Evolutionary conservation across 1,140 invertebrate genomes (phyloP).

Genomic region (Drosophila pandora): DNA sequence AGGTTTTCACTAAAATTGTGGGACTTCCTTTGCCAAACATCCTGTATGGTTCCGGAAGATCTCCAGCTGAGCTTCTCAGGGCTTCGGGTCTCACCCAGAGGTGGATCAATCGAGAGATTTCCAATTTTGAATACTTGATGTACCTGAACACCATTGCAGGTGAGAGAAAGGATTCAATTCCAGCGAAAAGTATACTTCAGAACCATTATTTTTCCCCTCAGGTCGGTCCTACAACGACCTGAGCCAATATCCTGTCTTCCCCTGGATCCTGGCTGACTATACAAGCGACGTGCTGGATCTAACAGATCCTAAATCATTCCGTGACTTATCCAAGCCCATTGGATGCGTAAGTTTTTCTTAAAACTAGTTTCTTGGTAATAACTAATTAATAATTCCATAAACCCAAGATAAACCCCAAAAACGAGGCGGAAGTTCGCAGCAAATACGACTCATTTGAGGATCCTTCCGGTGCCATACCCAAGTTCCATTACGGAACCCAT

Average conservation of each 20-base stretch:
- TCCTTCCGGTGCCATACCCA: slow-evolving; percentile 88
- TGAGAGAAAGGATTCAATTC: slow-evolving; percentile 7
- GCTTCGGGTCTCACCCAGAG: slow-evolving; percentile 87
- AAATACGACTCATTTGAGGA: slow-evolving; percentile 89
- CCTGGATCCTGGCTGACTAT: slow-evolving; percentile 91
- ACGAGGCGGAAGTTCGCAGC: slow-evolving; percentile 85
- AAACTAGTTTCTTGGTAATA: no score
- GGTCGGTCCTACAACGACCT: slow-evolving; percentile 91
- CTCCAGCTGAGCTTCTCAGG: slow-evolving; percentile 87
- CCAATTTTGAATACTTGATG: slow-evolving; percentile 89
- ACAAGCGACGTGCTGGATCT: slow-evolving; percentile 89
- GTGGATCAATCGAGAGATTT: slow-evolving; percentile 88
- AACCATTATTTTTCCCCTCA: slow-evolving; percentile 2
- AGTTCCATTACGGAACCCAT: slow-evolving; percentile 93
- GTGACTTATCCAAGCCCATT: slow-evolving; percentile 92
- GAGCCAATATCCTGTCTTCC: slow-evolving; percentile 91
- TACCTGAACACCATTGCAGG: slow-evolving; percentile 90
- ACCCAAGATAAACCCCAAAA: slow-evolving; percentile 85
- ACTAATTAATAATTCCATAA: neutral
- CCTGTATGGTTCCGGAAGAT: slow-evolving; percentile 86
- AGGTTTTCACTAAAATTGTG: slow-evolving; percentile 87
- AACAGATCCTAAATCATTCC: slow-evolving; percentile 87
- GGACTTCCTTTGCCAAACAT: slow-evolving; percentile 87
- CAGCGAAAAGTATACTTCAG: neutral
- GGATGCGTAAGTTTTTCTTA: slow-evolving; percentile 88